Conservation (phyloP, 2,113 vertebrate species). For the Pituophis catenifer region DNA sequence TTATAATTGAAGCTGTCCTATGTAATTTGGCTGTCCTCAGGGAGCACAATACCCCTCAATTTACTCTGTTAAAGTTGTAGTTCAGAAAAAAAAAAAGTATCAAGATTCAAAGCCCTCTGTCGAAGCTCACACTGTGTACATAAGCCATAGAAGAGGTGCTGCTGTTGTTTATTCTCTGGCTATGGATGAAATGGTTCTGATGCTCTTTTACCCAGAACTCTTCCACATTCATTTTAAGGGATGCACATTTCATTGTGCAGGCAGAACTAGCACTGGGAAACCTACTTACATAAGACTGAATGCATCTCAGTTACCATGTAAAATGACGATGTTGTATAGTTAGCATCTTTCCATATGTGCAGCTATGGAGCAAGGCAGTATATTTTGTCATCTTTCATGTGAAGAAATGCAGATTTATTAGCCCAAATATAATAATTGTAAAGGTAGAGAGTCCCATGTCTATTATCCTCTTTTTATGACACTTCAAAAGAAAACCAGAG, state of each 20-base stretch:
- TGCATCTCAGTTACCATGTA: not conserved
- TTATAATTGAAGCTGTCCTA: conserved; percentile 45
- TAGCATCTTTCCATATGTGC: not conserved
- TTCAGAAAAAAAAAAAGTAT: conserved; percentile 2
- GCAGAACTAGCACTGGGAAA: not conserved
- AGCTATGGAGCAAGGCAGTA: not conserved
- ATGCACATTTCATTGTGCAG: not conserved
- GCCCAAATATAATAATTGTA: not conserved
- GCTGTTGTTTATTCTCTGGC: not conserved
- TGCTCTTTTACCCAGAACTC: not conserved
- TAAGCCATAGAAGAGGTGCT: not conserved
- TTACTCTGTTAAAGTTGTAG: conserved; percentile 18
- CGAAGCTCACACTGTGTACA: not conserved
- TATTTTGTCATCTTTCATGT: not conserved
- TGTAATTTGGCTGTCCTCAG: conserved; percentile 33
- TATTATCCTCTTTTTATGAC: not conserved
- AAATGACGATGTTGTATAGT: not conserved
- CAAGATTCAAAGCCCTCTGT: not conserved
- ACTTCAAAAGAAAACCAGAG: not conserved
- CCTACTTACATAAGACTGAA: not conserved
- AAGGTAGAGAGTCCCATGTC: not conserved
- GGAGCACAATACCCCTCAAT: not conserved
- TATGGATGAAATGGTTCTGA: not conserved
- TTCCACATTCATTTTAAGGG: not conserved
- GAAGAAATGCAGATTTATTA: not conserved